These are phyloP conservation scores for Dolichotis patagonum DNA, from an alignment of 2,113 vertebrate genomes.

Conservation along the genomic window DNA sequence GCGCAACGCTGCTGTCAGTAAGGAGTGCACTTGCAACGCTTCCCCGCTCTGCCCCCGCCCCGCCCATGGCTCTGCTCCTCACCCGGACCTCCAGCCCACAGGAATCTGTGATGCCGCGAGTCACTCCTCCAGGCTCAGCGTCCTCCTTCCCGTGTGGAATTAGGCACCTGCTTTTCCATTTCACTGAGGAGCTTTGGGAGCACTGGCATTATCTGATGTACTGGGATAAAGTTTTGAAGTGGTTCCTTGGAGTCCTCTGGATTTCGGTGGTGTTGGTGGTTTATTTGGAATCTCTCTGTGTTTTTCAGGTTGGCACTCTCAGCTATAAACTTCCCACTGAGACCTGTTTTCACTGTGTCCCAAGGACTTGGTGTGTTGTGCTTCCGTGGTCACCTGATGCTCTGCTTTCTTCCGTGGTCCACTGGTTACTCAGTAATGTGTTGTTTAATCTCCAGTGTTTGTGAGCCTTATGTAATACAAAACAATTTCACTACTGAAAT, in stretches of 20 bases:
- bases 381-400: not conserved
- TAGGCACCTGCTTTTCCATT: not conserved
- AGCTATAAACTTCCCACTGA: not conserved
- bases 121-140: not conserved
- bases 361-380: not conserved
- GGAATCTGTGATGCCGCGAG: not conserved
- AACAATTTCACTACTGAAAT: not conserved
- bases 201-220: not conserved
- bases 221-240: not conserved
- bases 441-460: not conserved
- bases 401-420: not conserved
- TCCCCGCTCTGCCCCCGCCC: not conserved
- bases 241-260: not conserved
- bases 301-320: not conserved
- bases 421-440: not conserved
- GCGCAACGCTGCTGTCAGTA: not conserved
- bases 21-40: fast-evolving
- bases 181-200: not conserved
- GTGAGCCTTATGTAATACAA: not conserved
- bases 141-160: not conserved
- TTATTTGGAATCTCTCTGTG: not conserved
- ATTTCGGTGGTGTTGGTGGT: not conserved
- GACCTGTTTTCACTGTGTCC: not conserved
- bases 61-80: not conserved
- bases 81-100: not conserved